Percentiles rank a stretch among this genome's conserved stretches.
Conservation (phyloP, 2,888 invertebrate genomes). For the Diaphora mendica region DNA sequence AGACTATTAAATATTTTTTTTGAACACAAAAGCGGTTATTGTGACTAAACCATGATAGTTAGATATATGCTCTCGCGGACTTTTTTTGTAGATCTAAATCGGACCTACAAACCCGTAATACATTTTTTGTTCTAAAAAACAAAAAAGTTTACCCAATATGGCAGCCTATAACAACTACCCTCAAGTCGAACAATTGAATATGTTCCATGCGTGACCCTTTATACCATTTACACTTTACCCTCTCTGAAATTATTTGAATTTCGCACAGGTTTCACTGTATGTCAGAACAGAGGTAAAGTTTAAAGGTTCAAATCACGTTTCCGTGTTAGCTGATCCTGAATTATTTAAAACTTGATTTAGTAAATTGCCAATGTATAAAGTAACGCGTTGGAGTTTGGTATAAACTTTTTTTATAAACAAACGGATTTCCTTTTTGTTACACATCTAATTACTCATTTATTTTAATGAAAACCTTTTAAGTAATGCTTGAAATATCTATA, state of each 20-base stretch:
- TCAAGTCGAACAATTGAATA: constrained; percentile 15
- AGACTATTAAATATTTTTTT: no score
- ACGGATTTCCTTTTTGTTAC: background rate
- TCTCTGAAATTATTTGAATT: constrained; percentile 23
- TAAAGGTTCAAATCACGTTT: constrained; percentile 27
- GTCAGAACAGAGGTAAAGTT: constrained; percentile 16
- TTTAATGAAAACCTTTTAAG: background rate
- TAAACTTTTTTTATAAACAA: background rate
- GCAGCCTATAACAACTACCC: background rate
- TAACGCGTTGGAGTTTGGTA: background rate
- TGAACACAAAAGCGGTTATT: no score
- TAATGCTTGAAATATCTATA: background rate
- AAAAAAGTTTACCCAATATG: background rate
- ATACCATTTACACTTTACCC: background rate
- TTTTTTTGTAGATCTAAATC: no score
- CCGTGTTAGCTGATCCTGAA: constrained; percentile 15
- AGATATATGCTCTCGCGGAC: no score
- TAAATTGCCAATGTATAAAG: constrained; percentile 7
- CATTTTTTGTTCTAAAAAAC: no score
- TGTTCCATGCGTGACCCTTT: constrained; percentile 18
- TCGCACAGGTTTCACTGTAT: constrained; percentile 16
- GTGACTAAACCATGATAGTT: no score
- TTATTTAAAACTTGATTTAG: constrained; percentile 10
- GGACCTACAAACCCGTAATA: no score
- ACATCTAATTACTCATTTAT: background rate